Percentiles rank a stretch among this genome's conserved stretches.
Evolutionary conservation across 2,113 vertebrate genomes (phyloP).

Genomic region (Oryzias melastigma): DNA sequence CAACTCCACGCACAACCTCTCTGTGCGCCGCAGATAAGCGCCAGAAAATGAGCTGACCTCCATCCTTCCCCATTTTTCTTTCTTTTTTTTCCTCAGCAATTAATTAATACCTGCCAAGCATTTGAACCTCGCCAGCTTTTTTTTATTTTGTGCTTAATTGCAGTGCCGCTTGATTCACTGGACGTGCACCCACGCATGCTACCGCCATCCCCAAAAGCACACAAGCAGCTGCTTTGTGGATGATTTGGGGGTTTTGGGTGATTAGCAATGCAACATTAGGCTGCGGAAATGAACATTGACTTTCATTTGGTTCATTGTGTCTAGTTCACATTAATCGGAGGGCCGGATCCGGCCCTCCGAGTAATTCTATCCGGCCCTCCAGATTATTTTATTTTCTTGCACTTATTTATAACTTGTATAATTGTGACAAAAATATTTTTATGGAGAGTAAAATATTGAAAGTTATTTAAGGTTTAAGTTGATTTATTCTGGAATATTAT

Average conservation of each 20-base stretch:
- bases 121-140: constrained; percentile 28
- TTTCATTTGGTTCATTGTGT: constrained; percentile 26
- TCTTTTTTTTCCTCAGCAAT: constrained; percentile 32
- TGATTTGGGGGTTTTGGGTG: constrained; percentile 21
- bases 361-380: too few species aligned
- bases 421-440: too few species aligned
- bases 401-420: too few species aligned
- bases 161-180: constrained; percentile 24
- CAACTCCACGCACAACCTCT: constrained; percentile 27
- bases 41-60: constrained; percentile 32
- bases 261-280: constrained; percentile 48
- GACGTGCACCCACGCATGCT: constrained; percentile 24
- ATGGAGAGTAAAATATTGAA: too few species aligned
- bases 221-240: neutral
- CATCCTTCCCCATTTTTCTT: constrained; percentile 10
- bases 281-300: constrained; percentile 8
- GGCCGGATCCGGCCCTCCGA: too few species aligned
- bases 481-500: too few species aligned
- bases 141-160: constrained; percentile 56
- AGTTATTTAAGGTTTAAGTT: too few species aligned
- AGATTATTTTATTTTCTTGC: too few species aligned
- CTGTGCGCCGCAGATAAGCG: constrained; percentile 38
- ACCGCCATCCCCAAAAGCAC: neutral
- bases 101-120: constrained; percentile 61
- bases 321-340: constrained; percentile 15